Evolutionary conservation across 2,113 vertebrate species (phyloP).

Genomic region (Podarcis raffonei): DNA sequence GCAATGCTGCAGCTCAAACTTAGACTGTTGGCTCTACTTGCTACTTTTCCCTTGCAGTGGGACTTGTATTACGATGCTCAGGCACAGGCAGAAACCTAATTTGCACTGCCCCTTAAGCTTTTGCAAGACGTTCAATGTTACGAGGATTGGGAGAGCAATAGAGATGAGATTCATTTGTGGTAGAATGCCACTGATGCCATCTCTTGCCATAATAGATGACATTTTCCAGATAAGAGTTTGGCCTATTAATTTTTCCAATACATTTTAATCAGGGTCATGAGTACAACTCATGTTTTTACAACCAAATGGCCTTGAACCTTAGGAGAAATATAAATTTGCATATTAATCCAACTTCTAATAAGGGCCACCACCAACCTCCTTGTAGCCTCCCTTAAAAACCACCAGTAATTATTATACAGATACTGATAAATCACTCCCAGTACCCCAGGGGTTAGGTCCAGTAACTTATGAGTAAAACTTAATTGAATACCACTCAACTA

Average conservation of each 20-base stretch:
- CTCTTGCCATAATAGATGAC: background rate
- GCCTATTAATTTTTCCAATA: slow-evolving; percentile 12
- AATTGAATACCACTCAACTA: background rate
- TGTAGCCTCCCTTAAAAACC: background rate
- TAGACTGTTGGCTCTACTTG: background rate
- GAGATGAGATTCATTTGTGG: background rate
- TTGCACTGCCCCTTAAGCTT: background rate
- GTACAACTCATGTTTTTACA: slow-evolving; percentile 11
- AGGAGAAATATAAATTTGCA: slow-evolving; percentile 4
- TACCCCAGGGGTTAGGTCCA: background rate
- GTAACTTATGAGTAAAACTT: background rate
- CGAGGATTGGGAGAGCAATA: background rate
- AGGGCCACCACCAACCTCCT: background rate
- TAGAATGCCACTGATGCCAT: background rate
- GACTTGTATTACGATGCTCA: rapidly evolving
- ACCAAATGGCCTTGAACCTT: background rate
- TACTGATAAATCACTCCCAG: background rate
- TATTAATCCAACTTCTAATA: slow-evolving; percentile 9
- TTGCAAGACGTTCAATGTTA: background rate
- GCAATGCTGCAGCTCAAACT: background rate
- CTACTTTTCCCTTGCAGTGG: rapidly evolving
- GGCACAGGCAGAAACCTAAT: rapidly evolving
- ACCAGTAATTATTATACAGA: background rate
- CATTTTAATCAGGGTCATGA: slow-evolving; percentile 22
- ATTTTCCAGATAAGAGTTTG: background rate